Evolutionary conservation across 2,797 vertebrate genomes (phyloP).

Genomic region (Smutsia temminckii): DNA sequence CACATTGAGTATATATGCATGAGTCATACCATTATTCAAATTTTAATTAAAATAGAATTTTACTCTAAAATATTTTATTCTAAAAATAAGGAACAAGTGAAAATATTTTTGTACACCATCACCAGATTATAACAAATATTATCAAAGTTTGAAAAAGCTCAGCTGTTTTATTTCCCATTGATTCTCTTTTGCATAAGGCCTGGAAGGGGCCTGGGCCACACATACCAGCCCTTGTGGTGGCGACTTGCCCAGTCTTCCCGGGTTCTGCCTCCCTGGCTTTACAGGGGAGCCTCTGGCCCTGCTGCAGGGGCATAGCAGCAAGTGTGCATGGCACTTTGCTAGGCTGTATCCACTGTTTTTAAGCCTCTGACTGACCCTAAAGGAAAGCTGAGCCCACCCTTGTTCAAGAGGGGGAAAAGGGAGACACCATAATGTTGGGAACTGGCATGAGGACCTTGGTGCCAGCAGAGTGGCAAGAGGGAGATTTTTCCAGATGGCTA

Average conservation of each 20-base stretch:
- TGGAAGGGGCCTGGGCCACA: background rate
- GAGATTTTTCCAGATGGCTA: background rate
- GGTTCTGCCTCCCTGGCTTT: background rate
- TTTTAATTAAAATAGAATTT: conserved; percentile 63
- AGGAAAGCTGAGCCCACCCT: background rate
- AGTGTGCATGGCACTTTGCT: background rate
- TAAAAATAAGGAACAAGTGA: conserved; percentile 40
- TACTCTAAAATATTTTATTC: conserved; percentile 3
- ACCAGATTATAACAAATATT: background rate
- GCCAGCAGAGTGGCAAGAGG: background rate
- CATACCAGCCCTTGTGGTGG: background rate
- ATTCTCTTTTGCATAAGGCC: conserved; percentile 11
- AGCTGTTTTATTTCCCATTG: background rate
- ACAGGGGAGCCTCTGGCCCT: background rate
- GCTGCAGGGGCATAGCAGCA: background rate
- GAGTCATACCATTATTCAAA: conserved; percentile 25
- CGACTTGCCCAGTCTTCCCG: background rate
- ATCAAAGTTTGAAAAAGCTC: background rate
- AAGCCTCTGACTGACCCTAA: background rate
- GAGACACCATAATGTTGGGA: background rate
- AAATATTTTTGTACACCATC: background rate
- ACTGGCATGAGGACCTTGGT: background rate
- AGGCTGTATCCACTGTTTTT: background rate
- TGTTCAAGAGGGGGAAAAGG: background rate
- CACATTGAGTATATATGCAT: background rate